Evolutionary conservation across 2,113 vertebrate genomes (phyloP), one percentile per base, ranked within the genome.

Genomic region (Pygoscelis adeliae): DNA sequence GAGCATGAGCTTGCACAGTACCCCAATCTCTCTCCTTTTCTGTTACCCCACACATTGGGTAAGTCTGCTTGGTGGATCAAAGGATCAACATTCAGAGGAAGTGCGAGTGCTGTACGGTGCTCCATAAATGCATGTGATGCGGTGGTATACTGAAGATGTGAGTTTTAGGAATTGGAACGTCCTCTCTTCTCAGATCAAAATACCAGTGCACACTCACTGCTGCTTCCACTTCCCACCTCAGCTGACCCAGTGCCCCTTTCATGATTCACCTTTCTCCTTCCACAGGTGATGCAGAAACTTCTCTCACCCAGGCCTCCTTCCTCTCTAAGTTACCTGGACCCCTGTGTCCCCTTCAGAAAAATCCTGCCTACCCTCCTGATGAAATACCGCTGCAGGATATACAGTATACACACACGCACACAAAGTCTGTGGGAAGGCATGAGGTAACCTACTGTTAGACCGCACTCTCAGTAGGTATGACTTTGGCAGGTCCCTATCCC

Each of bases 31-130:
- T 34, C 42, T 47, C 9, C n/a, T 71, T 1, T 1, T 49, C 27
- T 46, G 19, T n/a, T 49, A 69, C 44, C 17, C 22, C 11, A 56
- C 1, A 1, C 14, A 12, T 3, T 21, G 44, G 13, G 10, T 52
- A 76, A 44, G 17, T 23, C 32, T 59, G 19, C 56, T 46, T 38
- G 26, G 23, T 34, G 50, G 58, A 61, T 52, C 40, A 42, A 82
- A 86, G n/a, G 26, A 40, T 26, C 6, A 10, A 13, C 34, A 73
- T 23, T 52, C 21, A 30, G 18, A 52, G n/a, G 26, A 89, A 89
- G 36, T 0, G 0, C 0, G 6, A 77, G 59, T 17, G 67, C 42
- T 46, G 13, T 26, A 30, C 1, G 3, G 44, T 50, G 30, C 49
- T 76, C 77, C 65, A 82, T n/a, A 69, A 84, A 46, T 11, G 15